Conservation (phyloP, 2,888 invertebrate species). For the Nomada hirtipes region DNA sequence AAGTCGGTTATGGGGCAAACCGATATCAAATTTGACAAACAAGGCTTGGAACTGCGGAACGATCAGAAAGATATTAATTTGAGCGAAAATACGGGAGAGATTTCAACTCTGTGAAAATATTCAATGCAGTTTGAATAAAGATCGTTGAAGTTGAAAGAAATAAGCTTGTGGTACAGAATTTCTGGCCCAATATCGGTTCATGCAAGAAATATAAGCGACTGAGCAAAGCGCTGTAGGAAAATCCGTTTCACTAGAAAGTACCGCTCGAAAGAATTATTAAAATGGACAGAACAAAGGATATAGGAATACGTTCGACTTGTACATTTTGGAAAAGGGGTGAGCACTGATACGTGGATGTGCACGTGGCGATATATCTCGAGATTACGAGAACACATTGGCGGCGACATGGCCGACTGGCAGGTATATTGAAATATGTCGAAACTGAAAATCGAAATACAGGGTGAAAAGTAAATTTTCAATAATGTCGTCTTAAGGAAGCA, state of each 20-base stretch:
- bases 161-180: neutral
- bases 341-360: conserved; percentile 54
- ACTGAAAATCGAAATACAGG: conserved; percentile 48
- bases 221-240: neutral
- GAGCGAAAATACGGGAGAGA: neutral
- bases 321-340: conserved; percentile 38
- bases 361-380: conserved; percentile 65
- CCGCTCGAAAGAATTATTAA: conserved; percentile 64
- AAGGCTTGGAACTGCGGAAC: neutral
- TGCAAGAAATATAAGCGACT: conserved; percentile 3
- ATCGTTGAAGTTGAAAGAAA: neutral
- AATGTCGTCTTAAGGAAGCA: conserved; percentile 44
- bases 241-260: conserved; percentile 21
- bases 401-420: conserved; percentile 60
- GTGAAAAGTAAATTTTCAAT: conserved; percentile 65
- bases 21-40: neutral
- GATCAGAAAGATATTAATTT: conserved; percentile 13
- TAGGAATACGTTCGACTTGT: conserved; percentile 49
- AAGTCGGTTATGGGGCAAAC: neutral
- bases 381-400: conserved; percentile 70
- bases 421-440: conserved; percentile 67
- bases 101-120: neutral
- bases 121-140: neutral
- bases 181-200: neutral
- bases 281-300: conserved; percentile 56